Percentiles rank a stretch among this genome's conserved stretches.
Conservation (phyloP, 2,113 vertebrate species). For the Mustelus asterias region DNA sequence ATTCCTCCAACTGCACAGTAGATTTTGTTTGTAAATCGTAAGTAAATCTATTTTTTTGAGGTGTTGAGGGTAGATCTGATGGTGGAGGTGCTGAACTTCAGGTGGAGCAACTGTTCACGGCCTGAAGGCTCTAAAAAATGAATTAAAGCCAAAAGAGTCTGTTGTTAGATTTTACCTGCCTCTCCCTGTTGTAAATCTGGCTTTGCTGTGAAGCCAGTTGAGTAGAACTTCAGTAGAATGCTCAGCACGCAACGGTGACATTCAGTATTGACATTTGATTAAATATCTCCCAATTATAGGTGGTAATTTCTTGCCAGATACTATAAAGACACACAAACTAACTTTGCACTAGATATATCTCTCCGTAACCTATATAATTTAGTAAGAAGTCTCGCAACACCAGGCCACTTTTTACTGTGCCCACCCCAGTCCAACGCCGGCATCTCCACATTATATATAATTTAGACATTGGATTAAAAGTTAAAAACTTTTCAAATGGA, state of each 20-base stretch:
- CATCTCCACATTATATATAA: neutral
- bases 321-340: neutral
- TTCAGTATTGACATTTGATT: neutral
- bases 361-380: neutral
- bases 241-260: neutral
- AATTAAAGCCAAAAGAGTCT: neutral
- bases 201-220: neutral
- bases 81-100: neutral
- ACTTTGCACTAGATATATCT: neutral
- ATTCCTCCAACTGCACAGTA: neutral
- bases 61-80: neutral
- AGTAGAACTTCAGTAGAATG: neutral
- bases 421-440: too few species aligned
- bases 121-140: neutral
- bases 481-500: neutral
- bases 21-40: neutral
- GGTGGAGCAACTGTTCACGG: neutral
- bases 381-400: too few species aligned
- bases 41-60: neutral
- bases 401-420: too few species aligned
- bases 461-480: neutral
- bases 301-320: neutral
- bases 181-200: neutral
- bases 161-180: neutral
- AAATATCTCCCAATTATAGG: neutral